Evolutionary conservation across 2,888 invertebrate genomes (phyloP), one percentile per base, ranked within the genome.

Genomic region (Rhamphomyia laevipes): DNA sequence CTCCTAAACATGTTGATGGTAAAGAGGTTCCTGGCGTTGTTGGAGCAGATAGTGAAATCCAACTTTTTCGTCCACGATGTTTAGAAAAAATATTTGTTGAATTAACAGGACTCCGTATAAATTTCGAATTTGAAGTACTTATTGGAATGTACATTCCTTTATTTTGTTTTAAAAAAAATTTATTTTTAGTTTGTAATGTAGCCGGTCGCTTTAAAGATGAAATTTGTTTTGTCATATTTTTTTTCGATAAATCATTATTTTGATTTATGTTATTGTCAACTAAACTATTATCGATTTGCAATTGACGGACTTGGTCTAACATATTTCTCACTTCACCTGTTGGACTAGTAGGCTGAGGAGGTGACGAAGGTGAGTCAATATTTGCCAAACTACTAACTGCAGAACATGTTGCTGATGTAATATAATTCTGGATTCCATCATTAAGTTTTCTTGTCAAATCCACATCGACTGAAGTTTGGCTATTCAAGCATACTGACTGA

Each of bases 291-390:
- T 62, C 73, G 64, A 63, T 61, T 59, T 68, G 68, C 40, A 71
- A 79, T 64, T 84, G 80, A 56, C 82, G 80, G 51, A 86, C 82
- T 68, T 82, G 81, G 59, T 81, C 79, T 49, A 85, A 74, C 23
- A 86, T 75, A 58, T 86, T 86, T 46, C 80, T 76, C 54, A 85
- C 81, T 62, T 83, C 82, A n/a, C 65, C 67, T 12, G 86, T 86
- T 6, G 88, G 88, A 62, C 86, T 86, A n/a, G 86, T 88, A 3
- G 86, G 84, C 58, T 82, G 78, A 0, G 87, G 87, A 0, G 88
- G 87, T 1, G 88, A 87, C 56, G 77, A 78, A 27, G 81, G 81
- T 9, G 81, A 80, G 44, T 79, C 81, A 51, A 77, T 64, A 61
- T 82, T 82, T 9, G 79, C 78, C 57, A 82, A 67, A 64, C 82